These are phyloP conservation scores for Psittacus erithacus DNA, from an alignment of 2,113 vertebrate genomes.

Conservation along the genomic window DNA sequence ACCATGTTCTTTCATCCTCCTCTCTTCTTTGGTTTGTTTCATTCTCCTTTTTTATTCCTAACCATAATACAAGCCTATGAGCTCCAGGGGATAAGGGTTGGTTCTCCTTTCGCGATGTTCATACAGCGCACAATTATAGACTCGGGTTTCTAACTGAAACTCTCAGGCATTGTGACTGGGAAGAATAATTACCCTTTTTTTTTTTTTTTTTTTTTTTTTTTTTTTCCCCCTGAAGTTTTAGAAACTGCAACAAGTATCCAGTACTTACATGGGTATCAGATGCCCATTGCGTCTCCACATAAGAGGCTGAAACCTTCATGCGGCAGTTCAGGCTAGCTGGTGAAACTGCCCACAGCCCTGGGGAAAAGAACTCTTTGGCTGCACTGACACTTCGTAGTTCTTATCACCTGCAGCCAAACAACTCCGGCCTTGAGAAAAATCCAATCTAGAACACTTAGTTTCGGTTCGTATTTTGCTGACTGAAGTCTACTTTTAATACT, in stretches of 20 bases:
- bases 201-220: background rate
- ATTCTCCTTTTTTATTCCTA: background rate
- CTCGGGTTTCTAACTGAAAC: background rate
- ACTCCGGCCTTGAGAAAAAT: background rate
- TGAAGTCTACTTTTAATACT: background rate
- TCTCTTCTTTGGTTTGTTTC: background rate
- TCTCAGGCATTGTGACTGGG: background rate
- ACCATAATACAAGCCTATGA: background rate
- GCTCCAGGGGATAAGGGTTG: background rate
- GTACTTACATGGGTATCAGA: background rate
- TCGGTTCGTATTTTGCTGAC: background rate
- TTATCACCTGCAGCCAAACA: background rate
- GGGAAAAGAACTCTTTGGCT: background rate
- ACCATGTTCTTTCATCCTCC: slow-evolving; percentile 12
- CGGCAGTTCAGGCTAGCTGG: background rate
- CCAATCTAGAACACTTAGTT: background rate
- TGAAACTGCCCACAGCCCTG: background rate
- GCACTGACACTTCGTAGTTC: background rate
- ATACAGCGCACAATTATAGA: background rate
- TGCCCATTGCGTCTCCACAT: background rate
- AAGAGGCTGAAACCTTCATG: background rate
- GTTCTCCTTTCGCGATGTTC: background rate
- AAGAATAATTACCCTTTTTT: background rate
- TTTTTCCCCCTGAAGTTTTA: background rate
- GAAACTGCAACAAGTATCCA: background rate